phyloP scores from a whole-genome alignment of 2,113 vertebrate genomes.

The Synodontis membranacea region DNA sequence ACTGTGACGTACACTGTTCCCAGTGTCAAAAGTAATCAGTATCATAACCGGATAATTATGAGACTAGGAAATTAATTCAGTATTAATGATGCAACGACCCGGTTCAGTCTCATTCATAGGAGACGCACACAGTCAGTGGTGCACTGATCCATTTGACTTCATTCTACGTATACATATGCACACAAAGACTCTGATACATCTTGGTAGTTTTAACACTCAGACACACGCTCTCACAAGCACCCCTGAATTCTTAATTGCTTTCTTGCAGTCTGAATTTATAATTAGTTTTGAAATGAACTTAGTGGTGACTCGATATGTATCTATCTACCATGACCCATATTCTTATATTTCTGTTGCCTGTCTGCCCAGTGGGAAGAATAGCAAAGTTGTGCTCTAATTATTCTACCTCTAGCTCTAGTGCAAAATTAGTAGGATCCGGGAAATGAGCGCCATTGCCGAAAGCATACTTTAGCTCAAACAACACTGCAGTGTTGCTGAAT shows the following conservation, averaged over 20 bases:
- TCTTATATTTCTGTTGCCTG: slow-evolving; percentile 34
- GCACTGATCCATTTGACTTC: slow-evolving; percentile 15
- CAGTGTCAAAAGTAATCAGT: slow-evolving; percentile 37
- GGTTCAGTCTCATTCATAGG: slow-evolving; percentile 25
- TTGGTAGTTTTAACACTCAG: slow-evolving; percentile 22
- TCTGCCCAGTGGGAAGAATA: slow-evolving; percentile 35
- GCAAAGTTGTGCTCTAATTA: slow-evolving; percentile 49
- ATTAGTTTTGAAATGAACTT: slow-evolving; percentile 45
- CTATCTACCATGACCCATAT: slow-evolving; percentile 45
- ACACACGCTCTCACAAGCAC: slow-evolving; percentile 14
- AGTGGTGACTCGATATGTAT: slow-evolving; percentile 28
- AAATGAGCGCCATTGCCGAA: slow-evolving; percentile 15
- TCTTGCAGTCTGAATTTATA: slow-evolving; percentile 42
- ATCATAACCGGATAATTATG: slow-evolving; percentile 25
- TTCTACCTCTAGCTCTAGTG: slow-evolving; percentile 19
- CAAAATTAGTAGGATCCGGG: slow-evolving; percentile 24
- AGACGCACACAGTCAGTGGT: neutral
- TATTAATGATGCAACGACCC: slow-evolving; percentile 40
- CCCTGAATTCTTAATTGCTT: slow-evolving; percentile 42
- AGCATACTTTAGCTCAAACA: slow-evolving; percentile 4
- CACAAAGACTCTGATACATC: slow-evolving; percentile 23
- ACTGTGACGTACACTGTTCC: slow-evolving; percentile 30
- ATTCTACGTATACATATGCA: slow-evolving; percentile 31
- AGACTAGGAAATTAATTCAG: slow-evolving; percentile 43
- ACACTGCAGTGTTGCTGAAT: neutral